Conservation (phyloP, 2,113 vertebrate species). For the Nesogale talazaci region DNA sequence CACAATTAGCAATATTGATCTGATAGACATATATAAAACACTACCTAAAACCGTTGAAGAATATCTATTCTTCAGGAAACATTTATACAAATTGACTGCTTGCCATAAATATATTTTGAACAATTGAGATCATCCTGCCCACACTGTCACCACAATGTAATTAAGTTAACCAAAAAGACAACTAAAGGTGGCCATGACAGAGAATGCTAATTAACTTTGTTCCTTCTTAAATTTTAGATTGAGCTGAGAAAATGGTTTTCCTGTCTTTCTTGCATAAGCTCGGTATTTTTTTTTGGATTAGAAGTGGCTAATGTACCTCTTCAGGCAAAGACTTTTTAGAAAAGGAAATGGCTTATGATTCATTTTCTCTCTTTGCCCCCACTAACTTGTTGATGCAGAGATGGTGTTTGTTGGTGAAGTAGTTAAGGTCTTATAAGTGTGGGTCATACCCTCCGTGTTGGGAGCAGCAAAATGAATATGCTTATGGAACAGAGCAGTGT, state of each 20-base stretch:
- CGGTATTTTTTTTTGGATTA: background rate
- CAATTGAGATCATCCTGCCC: background rate
- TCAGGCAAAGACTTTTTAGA: background rate
- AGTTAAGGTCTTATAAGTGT: accelerated
- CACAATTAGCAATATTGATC: conserved; percentile 42
- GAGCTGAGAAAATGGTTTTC: background rate
- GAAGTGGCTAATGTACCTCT: background rate
- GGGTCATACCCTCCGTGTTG: background rate
- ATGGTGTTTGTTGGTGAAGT: background rate
- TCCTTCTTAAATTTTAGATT: background rate
- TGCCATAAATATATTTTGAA: background rate
- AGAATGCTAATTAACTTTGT: background rate
- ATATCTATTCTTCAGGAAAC: conserved; percentile 5
- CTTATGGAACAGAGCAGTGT: too few relatives aligned
- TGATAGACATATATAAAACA: background rate
- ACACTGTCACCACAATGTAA: background rate
- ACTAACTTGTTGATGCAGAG: background rate
- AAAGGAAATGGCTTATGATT: background rate
- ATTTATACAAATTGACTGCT: background rate
- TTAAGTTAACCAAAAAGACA: conserved; percentile 39
- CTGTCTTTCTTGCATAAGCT: background rate
- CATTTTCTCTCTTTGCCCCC: background rate
- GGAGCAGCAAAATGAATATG: background rate
- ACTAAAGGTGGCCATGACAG: background rate
- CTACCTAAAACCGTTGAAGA: background rate